Evolutionary conservation across 2,797 vertebrate genomes (phyloP).

Genomic region (Hoplostethus atlanticus): DNA sequence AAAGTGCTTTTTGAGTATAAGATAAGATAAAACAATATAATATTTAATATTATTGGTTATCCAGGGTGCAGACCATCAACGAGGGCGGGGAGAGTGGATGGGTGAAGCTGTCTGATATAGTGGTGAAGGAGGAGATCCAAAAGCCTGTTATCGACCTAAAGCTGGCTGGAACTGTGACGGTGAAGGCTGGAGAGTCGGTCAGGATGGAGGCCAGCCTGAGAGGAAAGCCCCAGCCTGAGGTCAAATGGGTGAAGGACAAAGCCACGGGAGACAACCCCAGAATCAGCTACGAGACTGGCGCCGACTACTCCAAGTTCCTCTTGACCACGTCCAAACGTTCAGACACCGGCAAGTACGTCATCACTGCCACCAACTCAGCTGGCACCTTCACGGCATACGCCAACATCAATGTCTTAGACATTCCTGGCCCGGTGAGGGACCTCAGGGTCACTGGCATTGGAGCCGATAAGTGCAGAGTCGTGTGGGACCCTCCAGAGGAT

Average conservation of each 20-base stretch:
- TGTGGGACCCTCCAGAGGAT: constrained; percentile 96
- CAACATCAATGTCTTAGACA: constrained; percentile 93
- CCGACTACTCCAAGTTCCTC: constrained; percentile 93
- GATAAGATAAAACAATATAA: not conserved
- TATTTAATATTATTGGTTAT: constrained; percentile 45
- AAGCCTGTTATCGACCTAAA: constrained; percentile 97
- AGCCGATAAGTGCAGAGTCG: constrained; percentile 93
- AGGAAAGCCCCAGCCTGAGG: constrained; percentile 97
- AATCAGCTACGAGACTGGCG: constrained; percentile 91
- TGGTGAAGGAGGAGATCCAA: constrained; percentile 95
- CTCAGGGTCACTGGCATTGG: constrained; percentile 92
- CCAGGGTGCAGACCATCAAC: constrained; percentile 94
- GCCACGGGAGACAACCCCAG: constrained; percentile 93
- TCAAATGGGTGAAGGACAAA: constrained; percentile 96
- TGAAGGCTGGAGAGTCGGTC: constrained; percentile 95
- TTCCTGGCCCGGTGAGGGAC: constrained; percentile 94
- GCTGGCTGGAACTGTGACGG: constrained; percentile 90
- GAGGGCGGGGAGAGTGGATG: constrained; percentile 97
- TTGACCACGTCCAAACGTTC: constrained; percentile 91
- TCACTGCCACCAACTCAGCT: constrained; percentile 94
- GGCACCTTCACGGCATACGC: constrained; percentile 96
- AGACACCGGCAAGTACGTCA: constrained; percentile 94
- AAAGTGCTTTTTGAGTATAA: not conserved
- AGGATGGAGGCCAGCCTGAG: constrained; percentile 94
- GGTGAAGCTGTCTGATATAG: constrained; percentile 93